These are phyloP conservation scores for Aplodontia rufa DNA, from an alignment of 2,113 vertebrate species.

Conservation along the genomic window DNA sequence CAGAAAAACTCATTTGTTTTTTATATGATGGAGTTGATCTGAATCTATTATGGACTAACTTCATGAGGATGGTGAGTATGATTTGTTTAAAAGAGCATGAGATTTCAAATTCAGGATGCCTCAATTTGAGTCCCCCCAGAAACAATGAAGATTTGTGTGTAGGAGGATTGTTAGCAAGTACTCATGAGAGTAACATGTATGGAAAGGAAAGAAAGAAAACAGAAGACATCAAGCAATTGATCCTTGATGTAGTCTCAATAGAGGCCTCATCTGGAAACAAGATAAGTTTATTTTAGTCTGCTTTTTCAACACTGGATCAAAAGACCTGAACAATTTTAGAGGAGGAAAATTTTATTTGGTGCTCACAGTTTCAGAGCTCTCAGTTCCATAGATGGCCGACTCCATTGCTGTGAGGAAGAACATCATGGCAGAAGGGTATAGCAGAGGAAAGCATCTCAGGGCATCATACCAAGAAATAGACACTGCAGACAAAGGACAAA, in stretches of 20 bases:
- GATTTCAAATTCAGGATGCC: background rate
- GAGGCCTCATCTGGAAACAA: background rate
- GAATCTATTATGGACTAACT: background rate
- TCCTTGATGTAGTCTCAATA: background rate
- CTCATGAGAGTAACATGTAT: background rate
- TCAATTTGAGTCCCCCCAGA: background rate
- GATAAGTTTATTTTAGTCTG: no score
- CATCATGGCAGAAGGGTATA: no score
- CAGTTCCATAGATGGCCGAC: no score
- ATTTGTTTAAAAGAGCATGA: background rate
- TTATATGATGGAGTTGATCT: background rate
- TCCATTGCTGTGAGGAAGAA: no score
- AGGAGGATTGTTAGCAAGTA: background rate
- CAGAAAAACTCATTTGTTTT: background rate
- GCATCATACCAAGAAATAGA: no score
- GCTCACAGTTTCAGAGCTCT: no score
- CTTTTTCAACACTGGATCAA: no score
- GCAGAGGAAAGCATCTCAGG: no score
- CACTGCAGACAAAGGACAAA: no score
- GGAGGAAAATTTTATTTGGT: no score
- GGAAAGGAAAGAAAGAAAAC: background rate
- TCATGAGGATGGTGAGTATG: background rate
- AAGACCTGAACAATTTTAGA: no score
- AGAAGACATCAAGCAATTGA: background rate
- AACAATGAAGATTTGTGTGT: background rate